Evolutionary conservation across 2,797 vertebrate species (phyloP).

Genomic region (Capromys pilorides): DNA sequence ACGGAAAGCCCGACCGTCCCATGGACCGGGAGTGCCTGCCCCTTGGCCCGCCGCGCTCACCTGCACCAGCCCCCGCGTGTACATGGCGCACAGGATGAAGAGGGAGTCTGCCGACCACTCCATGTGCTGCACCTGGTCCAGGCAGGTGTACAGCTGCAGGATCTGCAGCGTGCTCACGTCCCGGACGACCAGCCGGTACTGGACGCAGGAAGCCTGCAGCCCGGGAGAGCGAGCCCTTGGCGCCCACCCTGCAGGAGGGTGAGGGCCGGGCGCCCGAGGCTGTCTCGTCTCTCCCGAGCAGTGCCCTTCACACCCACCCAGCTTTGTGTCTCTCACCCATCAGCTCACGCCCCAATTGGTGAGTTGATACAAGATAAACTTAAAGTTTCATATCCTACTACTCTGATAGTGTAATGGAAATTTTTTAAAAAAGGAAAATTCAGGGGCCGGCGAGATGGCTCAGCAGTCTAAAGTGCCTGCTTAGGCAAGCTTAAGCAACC

Average conservation of each 20-base stretch:
- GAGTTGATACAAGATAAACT: not conserved
- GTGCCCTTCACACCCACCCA: fast-evolving
- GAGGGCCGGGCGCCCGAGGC: fast-evolving
- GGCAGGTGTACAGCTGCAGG: constrained; percentile 93
- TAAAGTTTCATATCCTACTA: not conserved
- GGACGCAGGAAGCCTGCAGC: constrained; percentile 93
- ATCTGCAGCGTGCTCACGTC: constrained; percentile 91
- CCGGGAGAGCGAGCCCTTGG: not conserved
- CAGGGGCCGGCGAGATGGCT: too few relatives aligned
- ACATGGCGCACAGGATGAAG: constrained; percentile 97
- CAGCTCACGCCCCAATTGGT: not conserved
- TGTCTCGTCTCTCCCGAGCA: not conserved
- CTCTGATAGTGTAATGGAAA: too few relatives aligned
- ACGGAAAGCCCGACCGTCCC: fast-evolving
- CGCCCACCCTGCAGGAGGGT: fast-evolving
- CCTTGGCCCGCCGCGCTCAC: constrained; percentile 77
- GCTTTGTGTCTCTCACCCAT: fast-evolving
- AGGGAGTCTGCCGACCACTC: constrained; percentile 98
- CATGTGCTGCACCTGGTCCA: constrained; percentile 94
- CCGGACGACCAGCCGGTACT: constrained; percentile 94
- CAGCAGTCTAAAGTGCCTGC: too few relatives aligned
- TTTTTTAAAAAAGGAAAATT: too few relatives aligned
- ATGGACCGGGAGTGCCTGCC: fast-evolving
- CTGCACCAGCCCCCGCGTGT: constrained; percentile 96
- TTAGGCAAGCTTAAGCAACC: too few relatives aligned